A percentile compares a stretch with the other conserved stretches of the same genome.
Evolutionary conservation across 2,888 invertebrate genomes (phyloP).

Genomic region (Nyleta sp.): DNA sequence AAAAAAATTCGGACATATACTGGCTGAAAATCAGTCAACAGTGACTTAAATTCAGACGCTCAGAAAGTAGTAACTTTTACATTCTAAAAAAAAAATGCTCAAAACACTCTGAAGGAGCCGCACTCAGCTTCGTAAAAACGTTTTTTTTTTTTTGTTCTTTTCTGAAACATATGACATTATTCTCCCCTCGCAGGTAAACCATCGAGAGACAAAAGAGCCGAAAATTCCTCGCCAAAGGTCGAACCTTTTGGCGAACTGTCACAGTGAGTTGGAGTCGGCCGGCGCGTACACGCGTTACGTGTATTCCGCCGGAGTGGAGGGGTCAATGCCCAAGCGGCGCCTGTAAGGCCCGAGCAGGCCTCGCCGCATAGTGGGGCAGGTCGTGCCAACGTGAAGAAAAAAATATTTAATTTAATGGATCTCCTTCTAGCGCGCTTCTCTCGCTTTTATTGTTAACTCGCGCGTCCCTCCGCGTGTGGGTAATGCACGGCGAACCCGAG

Average conservation of each 20-base stretch:
- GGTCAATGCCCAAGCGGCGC: conserved; percentile 82
- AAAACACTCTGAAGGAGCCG: no score
- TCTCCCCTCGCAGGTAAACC: no score
- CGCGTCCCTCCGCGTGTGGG: neutral
- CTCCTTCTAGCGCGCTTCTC: conserved; percentile 25
- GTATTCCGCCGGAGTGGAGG: conserved; percentile 62
- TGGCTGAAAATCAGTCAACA: no score
- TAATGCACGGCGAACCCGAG: no score
- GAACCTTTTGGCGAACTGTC: conserved; percentile 6
- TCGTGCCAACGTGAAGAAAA: conserved; percentile 71
- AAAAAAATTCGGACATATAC: no score
- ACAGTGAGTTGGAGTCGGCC: conserved; percentile 4
- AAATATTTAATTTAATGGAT: conserved; percentile 70
- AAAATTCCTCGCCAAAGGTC: conserved; percentile 16
- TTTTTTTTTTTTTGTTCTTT: no score
- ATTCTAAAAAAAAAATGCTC: no score
- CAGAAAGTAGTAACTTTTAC: no score
- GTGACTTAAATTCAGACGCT: no score
- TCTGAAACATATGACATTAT: no score
- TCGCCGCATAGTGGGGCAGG: conserved; percentile 79
- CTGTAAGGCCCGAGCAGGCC: conserved; percentile 71
- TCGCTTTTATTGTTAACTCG: conserved; percentile 34
- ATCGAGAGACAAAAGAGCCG: conserved; percentile 9
- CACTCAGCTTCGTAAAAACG: no score
- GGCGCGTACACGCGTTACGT: conserved; percentile 40